Evolutionary conservation across 2,113 vertebrate genomes (phyloP).

Genomic region (Hypomesus transpacificus): DNA sequence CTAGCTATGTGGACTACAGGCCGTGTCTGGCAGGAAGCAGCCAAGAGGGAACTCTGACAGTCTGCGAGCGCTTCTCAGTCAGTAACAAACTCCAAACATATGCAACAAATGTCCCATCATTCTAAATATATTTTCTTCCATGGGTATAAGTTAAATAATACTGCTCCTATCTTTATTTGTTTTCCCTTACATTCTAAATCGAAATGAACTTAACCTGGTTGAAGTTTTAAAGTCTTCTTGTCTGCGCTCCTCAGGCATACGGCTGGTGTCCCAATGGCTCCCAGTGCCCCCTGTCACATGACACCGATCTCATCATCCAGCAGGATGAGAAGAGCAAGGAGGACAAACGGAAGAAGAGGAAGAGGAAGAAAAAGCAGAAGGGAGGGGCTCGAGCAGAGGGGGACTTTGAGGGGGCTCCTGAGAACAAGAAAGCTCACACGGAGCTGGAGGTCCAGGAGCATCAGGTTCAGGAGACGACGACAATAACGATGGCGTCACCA

Average conservation of each 20-base stretch:
- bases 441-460: slow-evolving; percentile 55
- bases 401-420: slow-evolving; percentile 36
- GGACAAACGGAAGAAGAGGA: slow-evolving; percentile 78
- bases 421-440: slow-evolving; percentile 54
- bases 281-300: slow-evolving; percentile 86
- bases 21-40: slow-evolving; percentile 53
- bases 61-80: slow-evolving; percentile 82
- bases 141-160: neutral
- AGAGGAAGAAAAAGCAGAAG: slow-evolving; percentile 74
- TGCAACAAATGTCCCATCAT: neutral
- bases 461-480: neutral
- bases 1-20: slow-evolving; percentile 78
- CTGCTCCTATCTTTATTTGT: neutral
- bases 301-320: slow-evolving; percentile 91
- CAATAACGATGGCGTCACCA: neutral
- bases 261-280: slow-evolving; percentile 91
- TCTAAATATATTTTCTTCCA: neutral
- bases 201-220: too few relatives aligned
- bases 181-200: neutral
- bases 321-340: slow-evolving; percentile 79
- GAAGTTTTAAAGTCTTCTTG: too few relatives aligned
- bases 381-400: neutral
- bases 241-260: slow-evolving; percentile 75
- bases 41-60: slow-evolving; percentile 14
- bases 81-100: slow-evolving; percentile 37